Evolutionary conservation across 2,113 vertebrate species (phyloP).

Genomic region (Cheilinus undulatus): DNA sequence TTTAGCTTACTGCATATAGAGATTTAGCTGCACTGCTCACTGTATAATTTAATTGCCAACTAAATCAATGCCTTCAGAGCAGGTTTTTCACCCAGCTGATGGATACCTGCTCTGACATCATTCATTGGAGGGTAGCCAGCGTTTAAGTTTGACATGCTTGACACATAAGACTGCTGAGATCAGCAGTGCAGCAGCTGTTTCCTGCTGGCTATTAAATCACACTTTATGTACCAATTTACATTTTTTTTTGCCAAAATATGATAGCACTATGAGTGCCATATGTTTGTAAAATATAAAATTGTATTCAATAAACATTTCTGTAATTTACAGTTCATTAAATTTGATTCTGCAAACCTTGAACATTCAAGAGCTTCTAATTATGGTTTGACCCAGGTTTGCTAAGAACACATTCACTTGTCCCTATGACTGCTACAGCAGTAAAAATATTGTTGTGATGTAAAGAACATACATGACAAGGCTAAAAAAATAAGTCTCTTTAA

Average conservation of each 20-base stretch:
- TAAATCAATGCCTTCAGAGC: conserved; percentile 3
- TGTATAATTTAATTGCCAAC: background rate
- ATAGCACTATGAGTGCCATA: background rate
- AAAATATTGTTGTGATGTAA: conserved; percentile 10
- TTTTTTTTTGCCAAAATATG: background rate
- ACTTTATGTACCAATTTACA: background rate
- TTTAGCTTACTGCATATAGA: conserved; percentile 18
- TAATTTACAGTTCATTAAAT: conserved; percentile 2
- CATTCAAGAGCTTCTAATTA: background rate
- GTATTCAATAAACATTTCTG: conserved; percentile 8
- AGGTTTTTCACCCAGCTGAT: background rate
- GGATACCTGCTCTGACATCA: conserved; percentile 26
- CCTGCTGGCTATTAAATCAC: background rate
- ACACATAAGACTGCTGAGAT: conserved; percentile 17
- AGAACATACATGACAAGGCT: conserved; percentile 34
- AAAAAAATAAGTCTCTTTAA: conserved; percentile 48
- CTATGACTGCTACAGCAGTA: conserved; percentile 41
- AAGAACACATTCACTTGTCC: conserved; percentile 68
- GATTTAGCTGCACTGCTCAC: conserved; percentile 1
- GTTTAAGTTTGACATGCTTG: background rate
- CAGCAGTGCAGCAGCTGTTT: conserved; percentile 16
- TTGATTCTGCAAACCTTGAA: background rate
- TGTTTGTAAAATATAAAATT: background rate
- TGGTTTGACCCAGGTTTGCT: conserved; percentile 35
- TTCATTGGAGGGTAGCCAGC: background rate